A percentile compares a stretch with the other conserved stretches of the same genome.
Conservation (phyloP, 2,113 vertebrate species). For the Antennarius striatus region DNA sequence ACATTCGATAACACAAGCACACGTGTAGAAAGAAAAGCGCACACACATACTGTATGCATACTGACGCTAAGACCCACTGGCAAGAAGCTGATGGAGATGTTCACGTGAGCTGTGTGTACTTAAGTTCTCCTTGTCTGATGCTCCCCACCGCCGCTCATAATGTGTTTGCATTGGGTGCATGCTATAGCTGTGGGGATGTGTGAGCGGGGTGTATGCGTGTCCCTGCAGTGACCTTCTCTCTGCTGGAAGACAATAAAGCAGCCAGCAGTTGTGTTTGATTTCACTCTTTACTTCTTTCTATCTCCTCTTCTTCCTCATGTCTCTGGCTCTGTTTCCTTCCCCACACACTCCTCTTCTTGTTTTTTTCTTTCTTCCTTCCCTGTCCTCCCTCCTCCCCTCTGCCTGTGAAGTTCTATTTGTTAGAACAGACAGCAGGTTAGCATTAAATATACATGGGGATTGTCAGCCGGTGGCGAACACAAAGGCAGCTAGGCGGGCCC, state of each 20-base stretch:
- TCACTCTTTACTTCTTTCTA: constrained; percentile 26
- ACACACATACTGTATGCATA: constrained; percentile 7
- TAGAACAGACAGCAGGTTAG: constrained; percentile 86
- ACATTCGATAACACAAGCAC: background rate
- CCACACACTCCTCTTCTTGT: background rate
- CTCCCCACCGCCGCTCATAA: constrained; percentile 34
- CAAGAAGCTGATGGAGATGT: constrained; percentile 19
- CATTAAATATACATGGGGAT: constrained; percentile 87
- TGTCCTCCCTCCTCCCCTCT: constrained; percentile 30
- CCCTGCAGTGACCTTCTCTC: constrained; percentile 63
- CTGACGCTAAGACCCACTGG: background rate
- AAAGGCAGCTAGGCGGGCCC: constrained; percentile 74
- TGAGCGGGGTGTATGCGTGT: constrained; percentile 41
- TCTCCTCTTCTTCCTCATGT: constrained; percentile 9
- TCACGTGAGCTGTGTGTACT: constrained; percentile 40
- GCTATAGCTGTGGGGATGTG: constrained; percentile 37
- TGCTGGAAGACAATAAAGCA: constrained; percentile 57
- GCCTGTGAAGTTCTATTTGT: constrained; percentile 83
- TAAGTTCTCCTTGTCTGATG: constrained; percentile 24
- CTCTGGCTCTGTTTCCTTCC: constrained; percentile 33
- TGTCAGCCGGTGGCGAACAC: constrained; percentile 81
- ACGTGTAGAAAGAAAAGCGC: background rate
- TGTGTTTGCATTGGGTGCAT: constrained; percentile 51
- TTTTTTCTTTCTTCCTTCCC: background rate
- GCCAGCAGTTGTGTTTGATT: constrained; percentile 71